Base-by-base conservation (phyloP, 1,140 invertebrate genomes). In the Rhizoglyphus robini region DNA sequence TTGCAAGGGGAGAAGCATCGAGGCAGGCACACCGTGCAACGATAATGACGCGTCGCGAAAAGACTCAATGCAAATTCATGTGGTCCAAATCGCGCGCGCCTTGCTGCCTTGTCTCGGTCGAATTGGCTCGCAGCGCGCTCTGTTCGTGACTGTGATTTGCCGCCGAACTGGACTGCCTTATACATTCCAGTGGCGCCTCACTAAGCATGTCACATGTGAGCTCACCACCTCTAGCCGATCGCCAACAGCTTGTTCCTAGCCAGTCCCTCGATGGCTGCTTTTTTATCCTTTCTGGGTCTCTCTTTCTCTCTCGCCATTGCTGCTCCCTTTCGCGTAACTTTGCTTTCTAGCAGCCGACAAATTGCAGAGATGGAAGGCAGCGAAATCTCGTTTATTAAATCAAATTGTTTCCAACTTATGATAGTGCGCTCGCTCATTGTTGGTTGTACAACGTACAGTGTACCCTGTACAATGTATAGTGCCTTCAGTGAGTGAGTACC, bases 201-300 rank as follows among this genome's bases (percentile, higher is more conserved):
- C n/a, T n/a, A n/a, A 41, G 36, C 36, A 41, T 41, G 36, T 41
- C 36, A 18, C 36, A 41, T 41, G 36, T 41, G 23, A 23, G 31
- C 31, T 54, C 31, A 32, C 51, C 15, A 8, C 8, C 23, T 54
- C 51, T 18, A 41, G 20, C 51, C 51, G 31, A 27, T 25, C 51
- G 51, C 51, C 51, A 54, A 54, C 51, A 54, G 51, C 51, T 54
- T 54, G 51, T 54, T 8, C 31, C 8, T 15, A 20, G 51, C 23
- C 51, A 23, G 36, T 41, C 36, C 36, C 8, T 11, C 18, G 36
- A 41, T 41, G 36, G 36, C 36, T 11, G 36, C 36, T 41, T 41
- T 41, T 41, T 11, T 11, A 41, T 41, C 18, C 36, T 41, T 41
- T 41, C 36, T 41, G 8, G 8, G 8, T 41, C 36, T 41, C 36